Evolutionary conservation across 2,113 vertebrate species (phyloP), one percentile per base, ranked within the genome.

Genomic region (Crotalus horridus): DNA sequence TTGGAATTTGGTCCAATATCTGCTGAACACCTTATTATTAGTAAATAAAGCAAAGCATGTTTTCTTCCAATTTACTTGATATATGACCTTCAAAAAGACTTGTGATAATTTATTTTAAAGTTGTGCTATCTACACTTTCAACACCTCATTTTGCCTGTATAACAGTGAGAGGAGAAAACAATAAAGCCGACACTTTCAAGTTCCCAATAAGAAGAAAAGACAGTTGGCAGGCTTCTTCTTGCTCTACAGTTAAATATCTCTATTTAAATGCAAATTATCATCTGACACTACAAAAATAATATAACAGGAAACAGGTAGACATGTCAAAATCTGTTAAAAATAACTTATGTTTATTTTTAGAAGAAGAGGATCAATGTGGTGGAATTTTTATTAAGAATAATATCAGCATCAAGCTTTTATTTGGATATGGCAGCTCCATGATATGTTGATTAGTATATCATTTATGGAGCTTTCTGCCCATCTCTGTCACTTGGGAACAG

Each of bases 221-320:
- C 39, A 94, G 81, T 55, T 92, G 54, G 55, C 92, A 94, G 88
- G 13, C 43, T 96, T 90, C 93, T 93, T 43, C 89, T 93, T 95
- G 89, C 92, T 96, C 54, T 43, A 90, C 43, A 94, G 93, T 96
- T 92, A 95, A 94, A 94, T 94, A 94, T 96, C 93, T 97, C 94
- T 95, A 69, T 95, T 96, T 96, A 95, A 95, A 94, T 96, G 95
- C 51, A 94, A 94, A 94, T 94, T 43, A 94, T 95, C 94, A 91
- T 92, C 94, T 93, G 91, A 97, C 91, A 93, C 91, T 89, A 87
- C 69, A 81, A 96, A 94, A 96, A 95, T 90, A 94, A 93, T 43
- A 85, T 94, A 95, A 89, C 3, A 90, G 64, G 92, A 95, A 93
- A 55, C 93, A 95, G 87, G 89, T 51, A 12, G 90, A 89, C 81